These are phyloP conservation scores for Drosophila nigrodunni DNA, from an alignment of 1,140 invertebrate genomes.

Conservation along the genomic window DNA sequence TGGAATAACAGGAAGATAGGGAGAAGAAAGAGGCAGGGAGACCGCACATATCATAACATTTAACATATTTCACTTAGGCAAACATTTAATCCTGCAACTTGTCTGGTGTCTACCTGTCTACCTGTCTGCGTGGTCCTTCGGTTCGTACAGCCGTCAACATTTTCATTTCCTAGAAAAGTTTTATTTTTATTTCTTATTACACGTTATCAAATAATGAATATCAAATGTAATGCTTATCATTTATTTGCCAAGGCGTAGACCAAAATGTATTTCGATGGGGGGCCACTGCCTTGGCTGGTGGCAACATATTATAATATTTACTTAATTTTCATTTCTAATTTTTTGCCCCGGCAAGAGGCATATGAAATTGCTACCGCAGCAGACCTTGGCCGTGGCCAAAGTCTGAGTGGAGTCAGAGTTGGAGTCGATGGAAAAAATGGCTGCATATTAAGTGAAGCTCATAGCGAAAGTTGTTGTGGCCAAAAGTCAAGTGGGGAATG, in stretches of 20 bases:
- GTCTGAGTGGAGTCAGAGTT: neutral
- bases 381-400: conserved; percentile 63
- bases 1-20: conserved; percentile 7
- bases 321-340: conserved; percentile 84
- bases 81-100: conserved; percentile 73
- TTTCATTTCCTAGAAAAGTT: conserved; percentile 79
- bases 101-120: conserved; percentile 34
- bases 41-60: conserved; percentile 74
- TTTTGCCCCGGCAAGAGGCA: conserved; percentile 54
- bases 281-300: conserved; percentile 31
- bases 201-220: conserved; percentile 84
- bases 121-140: neutral
- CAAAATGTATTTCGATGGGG: conserved; percentile 43
- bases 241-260: conserved; percentile 77
- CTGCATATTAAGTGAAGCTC: conserved; percentile 74
- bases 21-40: neutral
- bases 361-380: conserved; percentile 64
- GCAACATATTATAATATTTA: conserved; percentile 83
- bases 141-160: conserved; percentile 36
- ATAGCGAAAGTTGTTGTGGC: conserved; percentile 59
- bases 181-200: conserved; percentile 82
- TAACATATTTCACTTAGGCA: conserved; percentile 81
- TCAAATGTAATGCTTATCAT: conserved; percentile 85
- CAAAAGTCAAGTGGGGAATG: conserved; percentile 56
- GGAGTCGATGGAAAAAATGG: conserved; percentile 35